A percentile compares a stretch with the other conserved stretches of the same genome.
These are phyloP conservation scores for Luffia ferchaultella DNA, from an alignment of 2,888 invertebrate species.

Conservation along the genomic window DNA sequence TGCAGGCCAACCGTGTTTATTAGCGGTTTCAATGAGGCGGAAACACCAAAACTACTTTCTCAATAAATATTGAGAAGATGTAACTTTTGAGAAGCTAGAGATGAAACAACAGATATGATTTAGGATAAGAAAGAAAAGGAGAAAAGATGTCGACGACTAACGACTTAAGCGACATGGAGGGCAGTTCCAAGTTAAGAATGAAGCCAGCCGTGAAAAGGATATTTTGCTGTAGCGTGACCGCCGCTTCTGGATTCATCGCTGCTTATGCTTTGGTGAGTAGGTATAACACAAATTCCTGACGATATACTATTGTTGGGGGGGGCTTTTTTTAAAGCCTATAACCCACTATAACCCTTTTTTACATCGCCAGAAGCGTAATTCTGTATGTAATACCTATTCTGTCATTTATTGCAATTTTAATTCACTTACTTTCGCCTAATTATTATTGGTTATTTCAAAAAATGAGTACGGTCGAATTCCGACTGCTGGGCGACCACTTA, in stretches of 20 bases:
- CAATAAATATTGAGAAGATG: background rate
- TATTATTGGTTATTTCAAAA: too few relatives aligned
- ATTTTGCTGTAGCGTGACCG: conserved; percentile 61
- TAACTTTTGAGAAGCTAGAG: background rate
- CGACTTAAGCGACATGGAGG: conserved; percentile 41
- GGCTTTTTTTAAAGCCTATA: too few relatives aligned
- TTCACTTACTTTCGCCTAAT: too few relatives aligned
- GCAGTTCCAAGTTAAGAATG: conserved; percentile 35
- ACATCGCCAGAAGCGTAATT: too few relatives aligned
- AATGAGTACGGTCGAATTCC: too few relatives aligned
- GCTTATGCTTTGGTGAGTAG: conserved; percentile 57
- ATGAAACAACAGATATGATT: background rate
- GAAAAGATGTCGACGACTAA: conserved; percentile 40
- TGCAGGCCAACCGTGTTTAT: background rate
- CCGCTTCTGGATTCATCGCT: conserved; percentile 57
- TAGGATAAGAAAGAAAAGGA: background rate
- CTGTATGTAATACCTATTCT: too few relatives aligned
- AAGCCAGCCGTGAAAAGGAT: conserved; percentile 52
- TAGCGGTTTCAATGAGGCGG: background rate
- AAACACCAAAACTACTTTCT: background rate
- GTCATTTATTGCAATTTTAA: too few relatives aligned
- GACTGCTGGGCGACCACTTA: too few relatives aligned
- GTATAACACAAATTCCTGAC: too few relatives aligned
- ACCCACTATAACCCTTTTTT: too few relatives aligned
- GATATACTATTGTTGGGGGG: too few relatives aligned